Evolutionary conservation across 1,140 invertebrate species (phyloP), one percentile per base, ranked within the genome.

Genomic region (Coenobita brevimanus): DNA sequence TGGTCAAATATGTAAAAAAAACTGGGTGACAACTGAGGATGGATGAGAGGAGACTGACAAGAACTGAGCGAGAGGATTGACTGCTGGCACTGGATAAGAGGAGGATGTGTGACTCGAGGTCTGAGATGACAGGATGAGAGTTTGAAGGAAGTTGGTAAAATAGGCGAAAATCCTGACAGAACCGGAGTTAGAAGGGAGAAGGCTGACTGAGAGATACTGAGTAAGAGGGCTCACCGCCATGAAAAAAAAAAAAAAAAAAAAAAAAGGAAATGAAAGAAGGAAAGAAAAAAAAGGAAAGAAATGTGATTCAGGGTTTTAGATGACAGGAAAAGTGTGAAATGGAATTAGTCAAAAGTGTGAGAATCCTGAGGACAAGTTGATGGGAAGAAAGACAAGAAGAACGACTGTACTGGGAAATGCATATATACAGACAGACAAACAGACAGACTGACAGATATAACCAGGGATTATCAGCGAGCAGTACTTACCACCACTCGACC

Each of bases 221-320:
- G n/a, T n/a, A n/a, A n/a, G n/a, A n/a, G n/a, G n/a, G n/a, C n/a
- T n/a, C n/a, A n/a, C n/a, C n/a, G n/a, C n/a, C n/a, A n/a, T n/a
- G n/a, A n/a, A n/a, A n/a, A n/a, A n/a, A n/a, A n/a, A n/a, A n/a
- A n/a, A n/a, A n/a, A n/a, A n/a, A n/a, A n/a, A n/a, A n/a, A n/a
- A n/a, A n/a, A n/a, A n/a, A n/a, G n/a, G n/a, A n/a, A n/a, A n/a
- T n/a, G 76, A 57, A 54, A 36, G 54, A 79, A 54, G 60, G 24
- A 64, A 43, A 38, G 54, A 82, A 43, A 46, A 60, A 73, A 43
- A 69, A 67, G 38, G 43, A 30, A 67, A 83, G 69, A 36, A n/a
- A 67, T 36, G 57, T 27, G n/a, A 33, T 10, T 38, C 1, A 33
- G 13, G 79, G 38, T n/a, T 62, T 21, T 30, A 3, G 27, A 30